Base-by-base conservation (phyloP, 1,140 invertebrate genomes). In the Ganaspis sp. region DNA sequence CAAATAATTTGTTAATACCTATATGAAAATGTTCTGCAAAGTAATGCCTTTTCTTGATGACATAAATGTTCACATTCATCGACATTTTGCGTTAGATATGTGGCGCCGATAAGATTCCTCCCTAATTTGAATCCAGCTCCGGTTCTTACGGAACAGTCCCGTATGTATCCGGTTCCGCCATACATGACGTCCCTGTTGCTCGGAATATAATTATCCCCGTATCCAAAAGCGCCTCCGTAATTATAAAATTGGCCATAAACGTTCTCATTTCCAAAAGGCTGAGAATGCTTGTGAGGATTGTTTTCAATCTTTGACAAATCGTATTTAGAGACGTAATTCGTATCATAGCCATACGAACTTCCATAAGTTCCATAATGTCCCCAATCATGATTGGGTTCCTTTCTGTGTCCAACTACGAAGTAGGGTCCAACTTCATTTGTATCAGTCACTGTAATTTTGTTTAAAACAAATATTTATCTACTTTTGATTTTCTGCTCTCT, bases 21-120 rank as follows among this genome's bases (percentile, higher is more conserved):
- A 83, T 94, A 97, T 79, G 95, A 95, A 83, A 95, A 96, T 0
- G 95, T 95, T 69, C 94, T 92, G 83, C 96, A 97, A 75, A 90
- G 89, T 80, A 96, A 96, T 45, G 93, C 92, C 34, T 91, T 92
- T 86, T 96, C 95, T n/a, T 92, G 92, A 37, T 93, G 93, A 84
- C 96, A 96, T 17, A 95, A 90, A 0, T 92, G 89, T 83, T 96
- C 95, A 87, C 95, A 96, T 29, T 95, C 94, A 17, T 95, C 93
- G 11, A 96, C 91, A 29, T 93, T 94, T 1, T 93, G 92, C 0
- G 94, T 94, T 4, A 92, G 87, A 26, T 93, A 92, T 0, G 94
- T 93, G 69, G 94, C 93, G 69, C 93, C 92, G 1, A 96, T 92
- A 1, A 94, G 92, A 0, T 92, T 92, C 79, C 94, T 92, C 34